Conservation (phyloP, 1,140 invertebrate genomes). For the Maconellicoccus hirsutus region DNA sequence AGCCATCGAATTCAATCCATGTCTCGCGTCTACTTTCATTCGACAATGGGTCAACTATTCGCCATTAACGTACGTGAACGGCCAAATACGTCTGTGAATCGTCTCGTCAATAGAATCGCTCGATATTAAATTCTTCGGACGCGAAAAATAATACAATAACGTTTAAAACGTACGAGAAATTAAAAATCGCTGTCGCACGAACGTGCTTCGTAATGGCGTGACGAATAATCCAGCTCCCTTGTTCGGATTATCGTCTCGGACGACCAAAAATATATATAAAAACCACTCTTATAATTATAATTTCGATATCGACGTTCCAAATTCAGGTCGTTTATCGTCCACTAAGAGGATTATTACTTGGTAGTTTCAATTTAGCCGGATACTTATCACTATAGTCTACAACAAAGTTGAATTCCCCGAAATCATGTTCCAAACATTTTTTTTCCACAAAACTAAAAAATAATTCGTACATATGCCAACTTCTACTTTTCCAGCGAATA, state of each 20-base stretch:
- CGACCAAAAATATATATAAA: not conserved
- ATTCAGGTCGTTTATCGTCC: not conserved
- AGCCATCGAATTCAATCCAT: too few relatives aligned
- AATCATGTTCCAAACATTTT: too few relatives aligned
- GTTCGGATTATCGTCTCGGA: too few relatives aligned
- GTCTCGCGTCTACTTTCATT: not conserved
- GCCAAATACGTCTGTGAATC: not conserved
- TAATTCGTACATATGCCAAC: too few relatives aligned
- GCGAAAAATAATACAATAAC: not conserved
- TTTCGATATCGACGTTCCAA: not conserved
- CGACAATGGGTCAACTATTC: not conserved
- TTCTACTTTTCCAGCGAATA: too few relatives aligned
- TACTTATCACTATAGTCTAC: too few relatives aligned
- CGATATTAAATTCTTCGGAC: not conserved
- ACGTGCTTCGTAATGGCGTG: not conserved
- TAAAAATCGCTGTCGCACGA: not conserved
- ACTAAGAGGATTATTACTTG: not conserved
- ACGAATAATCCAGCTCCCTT: not conserved
- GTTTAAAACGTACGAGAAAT: not conserved
- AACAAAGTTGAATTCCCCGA: too few relatives aligned
- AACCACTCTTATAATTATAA: not conserved
- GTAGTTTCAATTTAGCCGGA: too few relatives aligned
- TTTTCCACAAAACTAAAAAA: too few relatives aligned
- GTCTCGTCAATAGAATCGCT: not conserved
- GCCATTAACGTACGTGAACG: not conserved